Base-by-base conservation (phyloP, 1,140 invertebrate genomes). In the Acyrthosiphon pisum region DNA sequence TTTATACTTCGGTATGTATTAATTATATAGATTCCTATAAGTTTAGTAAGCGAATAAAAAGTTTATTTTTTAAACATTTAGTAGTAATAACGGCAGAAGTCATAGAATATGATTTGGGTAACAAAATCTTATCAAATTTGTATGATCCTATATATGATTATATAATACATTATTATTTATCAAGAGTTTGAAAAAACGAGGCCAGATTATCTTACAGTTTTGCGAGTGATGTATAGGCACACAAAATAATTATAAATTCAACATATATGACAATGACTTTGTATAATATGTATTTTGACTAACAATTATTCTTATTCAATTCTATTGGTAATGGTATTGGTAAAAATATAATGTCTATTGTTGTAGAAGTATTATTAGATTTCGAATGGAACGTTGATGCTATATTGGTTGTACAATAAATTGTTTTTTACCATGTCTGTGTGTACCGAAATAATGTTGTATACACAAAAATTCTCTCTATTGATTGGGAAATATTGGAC, bases 281-380 rank as follows among this genome's bases (percentile, higher is more conserved):
- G 26, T 60, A 60, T 60, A 60, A 30, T 30, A 60, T 3, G 56
- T 6, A n/a, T 76, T 76, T 76, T 18, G 30, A 76, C 30, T 76
- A 76, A 76, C n/a, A 30, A 18, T 76, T 76, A n/a, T 76, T 76
- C n/a, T n/a, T 76, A n/a, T 76, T 76, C 30, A 76, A 18, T 76
- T 76, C 14, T 76, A n/a, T 18, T 14, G n/a, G n/a, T n/a, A n/a
- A n/a, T n/a, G n/a, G n/a, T 76, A 76, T 76, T 18, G 60, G 3
- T 68, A 76, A 76, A 76, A 76, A 68, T 30, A 76, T n/a, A 76
- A 76, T 18, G n/a, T 76, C 30, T 68, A 68, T 68, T 68, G 26
- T n/a, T n/a, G 60, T 68, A n/a, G n/a, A 76, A 76, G n/a, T 35
- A 76, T n/a, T 76, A 76, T 76, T 76, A 76, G 60, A 76, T n/a